Evolutionary conservation across 2,113 vertebrate genomes (phyloP), one percentile per base, ranked within the genome.

Genomic region (Carollia perspicillata): DNA sequence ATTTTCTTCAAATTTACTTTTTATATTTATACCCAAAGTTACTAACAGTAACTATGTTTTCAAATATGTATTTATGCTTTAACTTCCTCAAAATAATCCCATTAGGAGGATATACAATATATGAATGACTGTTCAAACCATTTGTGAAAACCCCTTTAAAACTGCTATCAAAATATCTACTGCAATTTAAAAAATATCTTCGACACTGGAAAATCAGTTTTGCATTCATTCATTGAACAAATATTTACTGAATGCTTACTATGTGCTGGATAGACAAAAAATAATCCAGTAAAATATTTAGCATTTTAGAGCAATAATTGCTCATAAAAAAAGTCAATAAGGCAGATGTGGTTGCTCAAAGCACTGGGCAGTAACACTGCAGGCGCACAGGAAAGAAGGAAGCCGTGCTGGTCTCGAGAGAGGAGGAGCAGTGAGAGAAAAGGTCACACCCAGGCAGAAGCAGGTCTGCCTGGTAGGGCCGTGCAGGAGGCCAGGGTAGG

Each of bases 1-100:
- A 16, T 63, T 90, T 89, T 87, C 72, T 94, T 90, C 42, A 63
- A 77, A 96, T 16, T 90, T 94, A 60, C 44, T 69, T 96, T 95
- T 74, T 96, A 63, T 65, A 93, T 79, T 95, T 92, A 89, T 81
- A 95, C 6, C 60, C 68, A 86, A 83, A 13, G 17, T 87, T 90
- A 81, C 33, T 90, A 66, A 84, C 8, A 49, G 22, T 60, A 78
- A 85, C 28, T 94, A 63, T 94, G 72, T 79, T 89, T 84, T 55
- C 33, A 89, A 91, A 51, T 84, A 66, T 60, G 37, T 30, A 83
- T 95, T 74, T 60, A 71, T 71, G 8, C 63, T 66, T 95, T 60
- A 72, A 85, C 58, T 81, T 84, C 60, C 83, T 96, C 80, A 90
- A 71, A 84, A 42, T 74, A 83, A 86, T 79, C 17, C 60, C 22